These are phyloP conservation scores for Camelus dromedarius DNA, from an alignment of 2,113 vertebrate species.

Conservation along the genomic window DNA sequence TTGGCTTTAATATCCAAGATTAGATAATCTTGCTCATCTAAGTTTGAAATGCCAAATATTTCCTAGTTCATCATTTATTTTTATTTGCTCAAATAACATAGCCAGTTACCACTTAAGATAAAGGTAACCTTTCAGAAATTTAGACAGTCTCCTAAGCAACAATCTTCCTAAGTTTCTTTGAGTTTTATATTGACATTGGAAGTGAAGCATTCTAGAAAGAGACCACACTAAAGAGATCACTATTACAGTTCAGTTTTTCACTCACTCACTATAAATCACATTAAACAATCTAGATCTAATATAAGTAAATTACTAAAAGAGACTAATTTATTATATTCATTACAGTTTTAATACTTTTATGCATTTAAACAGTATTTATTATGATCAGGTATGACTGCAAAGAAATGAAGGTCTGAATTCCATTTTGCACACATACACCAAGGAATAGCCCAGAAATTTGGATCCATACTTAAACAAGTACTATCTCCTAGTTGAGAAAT, in stretches of 20 bases:
- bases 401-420: conserved; percentile 33
- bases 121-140: conserved; percentile 18
- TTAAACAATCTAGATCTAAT: neutral
- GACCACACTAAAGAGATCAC: neutral
- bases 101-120: neutral
- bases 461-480: neutral
- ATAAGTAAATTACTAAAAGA: conserved; percentile 35
- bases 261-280: neutral
- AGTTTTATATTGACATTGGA: conserved; percentile 1
- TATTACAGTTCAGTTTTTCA: neutral
- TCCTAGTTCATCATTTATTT: neutral
- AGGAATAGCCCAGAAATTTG: conserved; percentile 45
- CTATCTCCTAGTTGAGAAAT: neutral
- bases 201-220: neutral
- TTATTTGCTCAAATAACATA: conserved; percentile 43
- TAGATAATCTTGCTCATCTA: neutral
- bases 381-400: neutral
- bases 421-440: neutral
- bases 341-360: conserved; percentile 18
- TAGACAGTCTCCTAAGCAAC: neutral
- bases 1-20: neutral
- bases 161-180: neutral
- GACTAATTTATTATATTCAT: neutral
- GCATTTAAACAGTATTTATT: neutral
- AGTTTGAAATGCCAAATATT: conserved; percentile 48